These are phyloP conservation scores for Formicarius rufipectus DNA, from an alignment of 2,113 vertebrate genomes.

Conservation along the genomic window DNA sequence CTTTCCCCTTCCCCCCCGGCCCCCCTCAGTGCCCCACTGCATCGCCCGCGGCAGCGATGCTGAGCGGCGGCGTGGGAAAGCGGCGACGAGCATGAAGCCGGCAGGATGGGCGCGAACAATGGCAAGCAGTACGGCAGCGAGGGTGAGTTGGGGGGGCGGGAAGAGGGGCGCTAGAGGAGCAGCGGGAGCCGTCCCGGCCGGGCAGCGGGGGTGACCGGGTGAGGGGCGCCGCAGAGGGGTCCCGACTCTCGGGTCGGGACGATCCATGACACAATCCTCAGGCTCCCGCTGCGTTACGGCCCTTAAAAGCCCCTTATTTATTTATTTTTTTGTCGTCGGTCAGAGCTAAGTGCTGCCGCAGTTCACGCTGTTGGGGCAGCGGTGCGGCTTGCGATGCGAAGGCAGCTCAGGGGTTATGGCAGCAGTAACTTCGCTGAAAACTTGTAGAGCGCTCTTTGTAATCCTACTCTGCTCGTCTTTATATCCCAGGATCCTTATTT, in stretches of 20 bases:
- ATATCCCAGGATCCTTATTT: conserved; percentile 35
- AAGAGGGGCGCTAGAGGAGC: no score
- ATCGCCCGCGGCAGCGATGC: conserved; percentile 52
- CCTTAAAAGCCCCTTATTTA: background rate
- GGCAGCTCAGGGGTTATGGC: background rate
- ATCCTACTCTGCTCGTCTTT: conserved; percentile 48
- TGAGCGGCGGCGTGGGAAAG: conserved; percentile 38
- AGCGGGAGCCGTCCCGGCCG: background rate
- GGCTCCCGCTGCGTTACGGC: background rate
- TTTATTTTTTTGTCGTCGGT: background rate
- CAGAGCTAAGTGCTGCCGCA: background rate
- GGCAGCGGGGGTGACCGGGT: background rate
- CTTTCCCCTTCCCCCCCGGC: background rate
- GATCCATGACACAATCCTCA: background rate
- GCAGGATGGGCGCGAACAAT: conserved; percentile 97
- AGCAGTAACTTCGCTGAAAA: background rate
- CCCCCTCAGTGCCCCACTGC: no score
- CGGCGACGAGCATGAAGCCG: conserved; percentile 86
- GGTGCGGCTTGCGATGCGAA: background rate
- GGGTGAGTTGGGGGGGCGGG: conserved; percentile 78
- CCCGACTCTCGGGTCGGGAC: background rate
- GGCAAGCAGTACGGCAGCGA: conserved; percentile 96
- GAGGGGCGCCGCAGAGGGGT: background rate
- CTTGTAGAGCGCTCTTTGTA: background rate
- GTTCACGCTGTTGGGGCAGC: background rate